These are phyloP conservation scores for Oncopodura yosiiana DNA, from an alignment of 1,140 invertebrate species.

Conservation along the genomic window DNA sequence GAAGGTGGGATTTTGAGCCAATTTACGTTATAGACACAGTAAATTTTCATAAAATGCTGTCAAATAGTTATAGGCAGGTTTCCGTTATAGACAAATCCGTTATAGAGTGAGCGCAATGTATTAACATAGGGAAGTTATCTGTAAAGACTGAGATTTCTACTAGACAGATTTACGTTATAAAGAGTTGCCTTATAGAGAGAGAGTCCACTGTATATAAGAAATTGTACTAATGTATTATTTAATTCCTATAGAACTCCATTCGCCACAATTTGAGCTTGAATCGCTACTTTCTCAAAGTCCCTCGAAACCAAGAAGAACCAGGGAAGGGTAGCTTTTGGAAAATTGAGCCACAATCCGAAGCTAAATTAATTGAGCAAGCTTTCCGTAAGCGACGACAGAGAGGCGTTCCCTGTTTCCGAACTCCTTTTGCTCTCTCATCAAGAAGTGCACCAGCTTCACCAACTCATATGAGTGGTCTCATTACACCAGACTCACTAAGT, in stretches of 20 bases:
- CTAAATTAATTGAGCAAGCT: constrained; percentile 91
- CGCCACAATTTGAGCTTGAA: constrained; percentile 96
- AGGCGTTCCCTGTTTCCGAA: constrained; percentile 84
- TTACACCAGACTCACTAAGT: constrained; percentile 77
- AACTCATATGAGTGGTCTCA: constrained; percentile 76
- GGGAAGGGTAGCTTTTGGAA: constrained; percentile 97
- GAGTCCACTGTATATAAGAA: too few species aligned
- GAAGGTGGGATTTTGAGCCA: too few species aligned
- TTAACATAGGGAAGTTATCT: too few species aligned
- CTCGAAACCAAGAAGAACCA: constrained; percentile 92
- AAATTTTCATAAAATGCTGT: too few species aligned
- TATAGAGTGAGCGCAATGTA: too few species aligned
- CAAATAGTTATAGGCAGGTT: too few species aligned
- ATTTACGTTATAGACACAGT: too few species aligned
- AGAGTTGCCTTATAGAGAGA: too few species aligned
- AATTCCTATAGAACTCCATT: constrained; percentile 96
- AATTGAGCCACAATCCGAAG: constrained; percentile 90
- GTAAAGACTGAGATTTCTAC: too few species aligned
- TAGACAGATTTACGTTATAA: too few species aligned
- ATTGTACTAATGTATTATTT: too few species aligned
- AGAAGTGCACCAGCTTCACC: constrained; percentile 87
- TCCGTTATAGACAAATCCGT: too few species aligned
- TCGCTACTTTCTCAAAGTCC: constrained; percentile 94
- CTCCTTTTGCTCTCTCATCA: constrained; percentile 81
- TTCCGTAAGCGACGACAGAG: constrained; percentile 81